These are phyloP conservation scores for Calliphora vomitoria DNA, from an alignment of 2,888 invertebrate species.

Conservation along the genomic window DNA sequence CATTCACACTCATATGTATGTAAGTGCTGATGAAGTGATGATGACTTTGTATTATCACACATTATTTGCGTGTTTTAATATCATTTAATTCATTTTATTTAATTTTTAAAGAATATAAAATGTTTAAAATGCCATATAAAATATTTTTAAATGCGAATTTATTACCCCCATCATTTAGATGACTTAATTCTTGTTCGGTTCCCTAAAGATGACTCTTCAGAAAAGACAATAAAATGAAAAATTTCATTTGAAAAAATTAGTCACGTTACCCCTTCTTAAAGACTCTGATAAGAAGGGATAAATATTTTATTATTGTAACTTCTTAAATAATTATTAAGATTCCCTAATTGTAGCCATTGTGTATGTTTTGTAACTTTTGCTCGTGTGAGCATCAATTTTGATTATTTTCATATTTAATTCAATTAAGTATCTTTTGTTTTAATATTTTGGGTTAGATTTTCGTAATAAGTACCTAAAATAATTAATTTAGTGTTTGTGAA, in stretches of 20 bases:
- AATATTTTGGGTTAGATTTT: neutral
- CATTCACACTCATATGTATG: neutral
- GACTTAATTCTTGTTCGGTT: conserved; percentile 41
- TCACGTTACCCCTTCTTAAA: conserved; percentile 67
- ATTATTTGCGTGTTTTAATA: conserved; percentile 67
- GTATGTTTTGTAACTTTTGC: neutral
- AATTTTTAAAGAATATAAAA: conserved; percentile 14
- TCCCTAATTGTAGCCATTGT: conserved; percentile 45
- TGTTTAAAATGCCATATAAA: conserved; percentile 65
- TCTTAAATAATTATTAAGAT: neutral
- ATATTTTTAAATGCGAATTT: conserved; percentile 73
- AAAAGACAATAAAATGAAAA: conserved; percentile 48
- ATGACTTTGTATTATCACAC: conserved; percentile 51
- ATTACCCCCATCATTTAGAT: conserved; percentile 68
- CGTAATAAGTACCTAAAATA: no score
- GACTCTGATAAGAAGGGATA: conserved; percentile 17
- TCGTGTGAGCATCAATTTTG: neutral
- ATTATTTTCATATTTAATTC: neutral
- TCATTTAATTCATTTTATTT: conserved; percentile 53
- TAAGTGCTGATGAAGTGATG: conserved; percentile 43
- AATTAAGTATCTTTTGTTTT: neutral
- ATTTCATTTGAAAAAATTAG: conserved; percentile 62
- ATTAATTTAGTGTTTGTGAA: no score
- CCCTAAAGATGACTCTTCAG: conserved; percentile 60
- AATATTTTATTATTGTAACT: neutral